Evolutionary conservation across 1,140 invertebrate species (phyloP).

Genomic region (Trachymyrmex septentrionalis): DNA sequence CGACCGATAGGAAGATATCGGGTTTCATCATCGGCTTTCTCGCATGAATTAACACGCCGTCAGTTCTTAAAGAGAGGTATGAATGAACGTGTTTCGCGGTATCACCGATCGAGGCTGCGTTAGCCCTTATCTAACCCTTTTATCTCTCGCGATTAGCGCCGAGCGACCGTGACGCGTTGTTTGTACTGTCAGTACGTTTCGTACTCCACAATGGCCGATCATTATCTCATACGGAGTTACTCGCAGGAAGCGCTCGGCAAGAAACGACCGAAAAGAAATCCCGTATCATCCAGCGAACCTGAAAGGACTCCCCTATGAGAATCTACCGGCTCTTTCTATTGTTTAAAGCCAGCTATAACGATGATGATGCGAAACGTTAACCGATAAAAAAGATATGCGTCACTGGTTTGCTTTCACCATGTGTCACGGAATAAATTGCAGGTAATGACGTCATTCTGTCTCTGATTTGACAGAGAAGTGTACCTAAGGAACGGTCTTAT

Average conservation of each 20-base stretch:
- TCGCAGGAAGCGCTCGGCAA: constrained; percentile 34
- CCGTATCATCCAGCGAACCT: constrained; percentile 26
- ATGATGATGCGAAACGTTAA: constrained; percentile 2
- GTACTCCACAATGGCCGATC: constrained; percentile 52
- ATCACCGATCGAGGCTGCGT: constrained; percentile 36
- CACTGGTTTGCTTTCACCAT: constrained; percentile 17
- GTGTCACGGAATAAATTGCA: constrained; percentile 10
- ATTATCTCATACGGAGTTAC: constrained; percentile 35
- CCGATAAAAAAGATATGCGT: constrained; percentile 31
- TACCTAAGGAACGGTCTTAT: neutral
- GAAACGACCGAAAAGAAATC: constrained; percentile 47
- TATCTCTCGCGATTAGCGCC: constrained; percentile 50
- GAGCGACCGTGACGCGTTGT: constrained; percentile 56
- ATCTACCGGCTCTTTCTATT: neutral
- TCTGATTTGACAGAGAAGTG: neutral
- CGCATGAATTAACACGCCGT: constrained; percentile 49
- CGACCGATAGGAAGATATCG: constrained; percentile 5
- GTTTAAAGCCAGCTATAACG: constrained; percentile 1
- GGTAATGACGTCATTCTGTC: constrained; percentile 13
- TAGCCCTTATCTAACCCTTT: constrained; percentile 28
- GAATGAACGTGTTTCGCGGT: constrained; percentile 52
- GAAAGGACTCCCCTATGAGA: neutral
- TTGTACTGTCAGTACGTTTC: constrained; percentile 59
- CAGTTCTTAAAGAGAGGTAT: constrained; percentile 24
- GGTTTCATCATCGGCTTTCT: constrained; percentile 37